Evolutionary conservation across 1,140 invertebrate species (phyloP).

Genomic region (Hycleus cichorii): DNA sequence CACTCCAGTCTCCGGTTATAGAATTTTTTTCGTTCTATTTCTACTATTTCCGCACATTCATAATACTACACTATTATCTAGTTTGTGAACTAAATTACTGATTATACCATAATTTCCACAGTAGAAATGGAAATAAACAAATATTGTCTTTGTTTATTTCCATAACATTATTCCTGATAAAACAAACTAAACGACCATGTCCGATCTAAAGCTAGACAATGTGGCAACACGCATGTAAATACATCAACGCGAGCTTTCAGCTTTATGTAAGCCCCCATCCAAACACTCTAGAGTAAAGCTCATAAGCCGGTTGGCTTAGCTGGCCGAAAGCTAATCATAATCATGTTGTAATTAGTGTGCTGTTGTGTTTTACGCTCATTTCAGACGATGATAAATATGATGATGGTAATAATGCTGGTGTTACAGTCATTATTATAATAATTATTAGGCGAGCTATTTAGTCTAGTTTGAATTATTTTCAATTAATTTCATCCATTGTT

Average conservation of each 20-base stretch:
- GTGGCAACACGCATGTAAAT: conserved; percentile 31
- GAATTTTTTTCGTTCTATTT: too few relatives aligned
- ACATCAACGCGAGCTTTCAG: conserved; percentile 32
- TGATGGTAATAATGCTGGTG: background rate
- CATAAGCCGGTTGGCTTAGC: conserved; percentile 32
- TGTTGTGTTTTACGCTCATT: conserved; percentile 7
- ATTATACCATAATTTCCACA: too few relatives aligned
- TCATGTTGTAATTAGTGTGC: conserved; percentile 35
- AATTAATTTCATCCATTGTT: background rate
- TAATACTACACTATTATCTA: too few relatives aligned
- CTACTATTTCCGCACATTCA: too few relatives aligned
- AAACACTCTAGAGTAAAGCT: conserved; percentile 32
- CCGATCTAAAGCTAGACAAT: too few relatives aligned
- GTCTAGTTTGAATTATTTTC: background rate
- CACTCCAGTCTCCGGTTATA: too few relatives aligned
- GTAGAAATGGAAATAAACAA: too few relatives aligned
- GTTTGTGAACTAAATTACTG: too few relatives aligned
- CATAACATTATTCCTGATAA: too few relatives aligned
- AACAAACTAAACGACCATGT: too few relatives aligned
- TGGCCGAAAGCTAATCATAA: conserved; percentile 37
- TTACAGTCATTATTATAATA: too few relatives aligned
- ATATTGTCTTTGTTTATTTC: too few relatives aligned
- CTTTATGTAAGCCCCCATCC: conserved; percentile 31
- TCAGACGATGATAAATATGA: background rate
- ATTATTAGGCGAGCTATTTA: background rate